Evolutionary conservation across 2,113 vertebrate species (phyloP).

Genomic region (Ctenomys sociabilis): DNA sequence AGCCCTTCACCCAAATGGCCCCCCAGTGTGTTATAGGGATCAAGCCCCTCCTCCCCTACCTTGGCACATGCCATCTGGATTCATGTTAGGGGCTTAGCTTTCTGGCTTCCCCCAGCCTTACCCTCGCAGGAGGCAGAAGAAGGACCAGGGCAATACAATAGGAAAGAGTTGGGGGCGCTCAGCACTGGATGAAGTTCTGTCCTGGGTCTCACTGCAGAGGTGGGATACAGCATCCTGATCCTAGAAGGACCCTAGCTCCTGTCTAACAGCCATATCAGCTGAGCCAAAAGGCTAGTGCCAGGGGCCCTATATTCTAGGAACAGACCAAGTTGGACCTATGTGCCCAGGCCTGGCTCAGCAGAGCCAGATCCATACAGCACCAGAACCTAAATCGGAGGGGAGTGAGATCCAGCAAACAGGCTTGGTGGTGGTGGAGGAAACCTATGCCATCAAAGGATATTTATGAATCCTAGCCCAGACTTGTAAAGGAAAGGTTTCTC

Average conservation of each 20-base stretch:
- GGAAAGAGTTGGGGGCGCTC: background rate
- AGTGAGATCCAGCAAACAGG: background rate
- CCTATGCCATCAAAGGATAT: accelerated
- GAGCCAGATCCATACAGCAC: background rate
- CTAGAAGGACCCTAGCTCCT: background rate
- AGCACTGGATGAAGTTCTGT: background rate
- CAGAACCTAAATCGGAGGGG: background rate
- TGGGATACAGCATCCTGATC: accelerated
- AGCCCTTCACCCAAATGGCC: background rate
- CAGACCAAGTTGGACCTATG: accelerated
- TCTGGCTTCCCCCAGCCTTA: background rate
- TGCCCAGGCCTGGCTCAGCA: background rate
- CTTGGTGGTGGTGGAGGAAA: accelerated
- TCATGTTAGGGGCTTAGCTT: background rate
- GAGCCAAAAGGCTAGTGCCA: accelerated
- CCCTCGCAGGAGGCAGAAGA: background rate
- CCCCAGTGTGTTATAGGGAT: background rate
- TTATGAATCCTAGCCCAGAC: background rate
- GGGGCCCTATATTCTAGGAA: background rate
- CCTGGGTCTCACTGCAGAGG: background rate
- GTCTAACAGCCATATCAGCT: background rate
- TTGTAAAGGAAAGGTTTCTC: accelerated
- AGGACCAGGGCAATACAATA: background rate
- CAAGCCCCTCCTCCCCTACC: background rate
- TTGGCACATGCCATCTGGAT: background rate